Conservation (phyloP, 2,113 vertebrate genomes). For the Myrmecophaga tridactyla region DNA sequence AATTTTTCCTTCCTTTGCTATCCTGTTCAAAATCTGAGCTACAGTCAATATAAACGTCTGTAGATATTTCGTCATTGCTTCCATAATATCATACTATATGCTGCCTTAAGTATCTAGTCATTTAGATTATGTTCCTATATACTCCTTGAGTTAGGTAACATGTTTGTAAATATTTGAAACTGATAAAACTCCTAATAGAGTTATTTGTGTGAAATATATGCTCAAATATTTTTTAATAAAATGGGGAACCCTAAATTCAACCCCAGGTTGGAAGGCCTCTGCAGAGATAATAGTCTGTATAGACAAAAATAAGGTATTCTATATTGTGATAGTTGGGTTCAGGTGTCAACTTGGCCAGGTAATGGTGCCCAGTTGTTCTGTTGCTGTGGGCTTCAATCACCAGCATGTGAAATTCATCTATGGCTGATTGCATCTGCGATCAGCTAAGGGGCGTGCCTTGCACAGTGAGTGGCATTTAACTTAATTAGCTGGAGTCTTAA, state of each 20-base stretch:
- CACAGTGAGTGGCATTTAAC: too few relatives aligned
- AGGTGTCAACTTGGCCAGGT: too few relatives aligned
- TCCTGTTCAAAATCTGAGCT: not conserved
- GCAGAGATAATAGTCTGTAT: not conserved
- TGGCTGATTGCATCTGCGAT: too few relatives aligned
- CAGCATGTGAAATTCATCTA: too few relatives aligned
- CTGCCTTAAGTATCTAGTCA: not conserved
- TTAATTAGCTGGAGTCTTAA: too few relatives aligned
- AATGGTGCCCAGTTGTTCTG: too few relatives aligned
- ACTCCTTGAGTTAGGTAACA: not conserved
- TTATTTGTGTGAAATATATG: not conserved
- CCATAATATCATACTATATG: not conserved
- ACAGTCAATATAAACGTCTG: not conserved
- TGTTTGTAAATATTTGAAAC: not conserved
- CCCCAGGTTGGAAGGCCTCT: not conserved
- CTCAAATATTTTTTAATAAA: not conserved
- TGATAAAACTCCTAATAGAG: not conserved
- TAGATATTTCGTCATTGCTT: not conserved
- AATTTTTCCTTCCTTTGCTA: not conserved
- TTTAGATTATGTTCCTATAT: not conserved
- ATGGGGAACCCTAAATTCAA: not conserved
- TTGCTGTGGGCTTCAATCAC: too few relatives aligned
- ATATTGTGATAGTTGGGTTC: too few relatives aligned
- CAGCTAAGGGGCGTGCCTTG: too few relatives aligned
- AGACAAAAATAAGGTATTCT: not conserved